Percentiles rank a stretch among this genome's conserved stretches.
Evolutionary conservation across 2,888 invertebrate genomes (phyloP).

Genomic region (Cosmorhoe ocellata): DNA sequence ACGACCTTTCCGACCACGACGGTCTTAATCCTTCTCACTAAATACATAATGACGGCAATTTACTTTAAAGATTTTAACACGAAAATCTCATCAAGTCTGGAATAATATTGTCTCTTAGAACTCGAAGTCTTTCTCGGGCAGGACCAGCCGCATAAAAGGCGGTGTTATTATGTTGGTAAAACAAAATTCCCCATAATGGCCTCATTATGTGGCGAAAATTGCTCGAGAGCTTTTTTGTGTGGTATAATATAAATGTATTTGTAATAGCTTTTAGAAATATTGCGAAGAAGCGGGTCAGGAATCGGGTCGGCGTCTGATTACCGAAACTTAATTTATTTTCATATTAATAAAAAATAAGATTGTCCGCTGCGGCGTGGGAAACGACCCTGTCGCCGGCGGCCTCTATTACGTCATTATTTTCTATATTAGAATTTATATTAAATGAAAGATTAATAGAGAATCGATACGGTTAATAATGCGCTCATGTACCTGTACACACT

Average conservation of each 20-base stretch:
- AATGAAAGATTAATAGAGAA: slow-evolving; percentile 78
- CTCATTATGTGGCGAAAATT: slow-evolving; percentile 83
- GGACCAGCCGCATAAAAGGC: slow-evolving; percentile 76
- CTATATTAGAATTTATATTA: slow-evolving; percentile 80
- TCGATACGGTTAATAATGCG: slow-evolving; percentile 68
- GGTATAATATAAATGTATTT: slow-evolving; percentile 80
- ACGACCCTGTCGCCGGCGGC: slow-evolving; percentile 79
- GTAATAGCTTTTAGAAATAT: slow-evolving; percentile 83
- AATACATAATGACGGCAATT: slow-evolving; percentile 77
- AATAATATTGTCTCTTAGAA: slow-evolving; percentile 80
- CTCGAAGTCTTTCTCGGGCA: slow-evolving; percentile 71
- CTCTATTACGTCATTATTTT: slow-evolving; percentile 81
- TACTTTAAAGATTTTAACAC: slow-evolving; percentile 78
- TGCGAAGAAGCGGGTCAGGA: slow-evolving; percentile 77
- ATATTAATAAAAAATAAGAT: slow-evolving; percentile 72
- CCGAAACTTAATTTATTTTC: slow-evolving; percentile 81
- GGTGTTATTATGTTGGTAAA: slow-evolving; percentile 82
- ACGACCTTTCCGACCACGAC: slow-evolving; percentile 64
- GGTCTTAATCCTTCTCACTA: slow-evolving; percentile 70
- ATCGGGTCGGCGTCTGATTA: slow-evolving; percentile 75
- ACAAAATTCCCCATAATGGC: slow-evolving; percentile 82
- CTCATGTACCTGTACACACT: slow-evolving; percentile 43
- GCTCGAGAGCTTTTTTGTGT: slow-evolving; percentile 80
- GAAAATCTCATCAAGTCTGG: slow-evolving; percentile 77
- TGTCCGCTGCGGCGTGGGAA: slow-evolving; percentile 78